Conservation (phyloP, 92 coral and sea anemone species). For the Epizoanthus stellaris region DNA sequence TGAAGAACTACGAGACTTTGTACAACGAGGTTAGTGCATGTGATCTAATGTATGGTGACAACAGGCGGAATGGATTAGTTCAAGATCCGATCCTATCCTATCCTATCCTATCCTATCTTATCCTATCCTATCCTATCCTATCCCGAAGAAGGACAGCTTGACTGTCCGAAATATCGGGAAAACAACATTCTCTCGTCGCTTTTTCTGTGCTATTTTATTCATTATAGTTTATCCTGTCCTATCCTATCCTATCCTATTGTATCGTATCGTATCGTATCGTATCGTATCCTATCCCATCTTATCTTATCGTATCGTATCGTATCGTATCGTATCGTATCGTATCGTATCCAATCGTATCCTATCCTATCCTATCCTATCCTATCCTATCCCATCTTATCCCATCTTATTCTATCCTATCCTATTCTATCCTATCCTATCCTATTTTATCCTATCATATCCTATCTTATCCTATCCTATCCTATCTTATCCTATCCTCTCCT, state of each 20-base stretch:
- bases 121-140: neutral
- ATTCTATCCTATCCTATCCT: neutral
- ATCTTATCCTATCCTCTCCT: neutral
- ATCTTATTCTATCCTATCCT: neutral
- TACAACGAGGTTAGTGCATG: constrained; percentile 12
- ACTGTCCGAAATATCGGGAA: too few species aligned
- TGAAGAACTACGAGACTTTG: constrained; percentile 3
- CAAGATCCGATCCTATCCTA: neutral
- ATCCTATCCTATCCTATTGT: neutral
- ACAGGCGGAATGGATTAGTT: too few species aligned
- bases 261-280: neutral
- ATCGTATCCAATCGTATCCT: neutral
- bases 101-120: neutral
- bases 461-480: too few species aligned
- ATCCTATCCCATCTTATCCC: too few species aligned
- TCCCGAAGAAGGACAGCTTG: too few species aligned
- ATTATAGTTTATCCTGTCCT: neutral
- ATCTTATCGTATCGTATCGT: neutral
- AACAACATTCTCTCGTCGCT: too few species aligned
- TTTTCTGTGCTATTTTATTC: too few species aligned
- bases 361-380: neutral
- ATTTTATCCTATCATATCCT: neutral
- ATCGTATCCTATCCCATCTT: neutral
- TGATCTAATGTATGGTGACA: too few species aligned
- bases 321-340: too few species aligned